Percentiles rank a stretch among this genome's conserved stretches.
These are phyloP conservation scores for Ophonus ardosiacus DNA, from an alignment of 2,888 invertebrate species.

Conservation along the genomic window DNA sequence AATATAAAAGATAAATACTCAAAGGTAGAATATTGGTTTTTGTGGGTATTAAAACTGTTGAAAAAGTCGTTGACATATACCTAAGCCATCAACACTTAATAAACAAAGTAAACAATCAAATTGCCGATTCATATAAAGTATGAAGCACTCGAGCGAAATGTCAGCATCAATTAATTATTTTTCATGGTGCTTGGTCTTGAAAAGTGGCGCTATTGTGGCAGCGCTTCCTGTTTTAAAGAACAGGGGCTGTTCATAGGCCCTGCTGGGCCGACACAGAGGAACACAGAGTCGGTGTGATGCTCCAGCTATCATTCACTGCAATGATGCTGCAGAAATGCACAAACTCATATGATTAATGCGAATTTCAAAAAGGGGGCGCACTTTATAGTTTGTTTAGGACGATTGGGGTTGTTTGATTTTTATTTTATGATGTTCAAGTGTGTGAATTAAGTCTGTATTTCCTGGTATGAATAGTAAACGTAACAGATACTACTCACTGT, in stretches of 20 bases:
- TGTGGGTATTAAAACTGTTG: neutral
- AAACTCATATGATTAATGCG: slow-evolving; percentile 49
- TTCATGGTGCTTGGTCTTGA: slow-evolving; percentile 75
- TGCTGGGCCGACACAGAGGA: neutral
- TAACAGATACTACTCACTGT: neutral
- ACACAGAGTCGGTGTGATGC: neutral
- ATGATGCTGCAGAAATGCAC: slow-evolving; percentile 18
- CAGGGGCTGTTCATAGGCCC: neutral
- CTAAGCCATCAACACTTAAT: neutral
- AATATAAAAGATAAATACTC: too few relatives aligned
- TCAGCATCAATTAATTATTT: slow-evolving; percentile 74
- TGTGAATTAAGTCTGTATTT: neutral
- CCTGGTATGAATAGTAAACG: too few relatives aligned
- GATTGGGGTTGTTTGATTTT: slow-evolving; percentile 27
- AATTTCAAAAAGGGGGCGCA: slow-evolving; percentile 8
- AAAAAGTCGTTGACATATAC: neutral
- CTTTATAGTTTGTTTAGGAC: slow-evolving; percentile 37
- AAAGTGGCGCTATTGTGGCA: slow-evolving; percentile 66
- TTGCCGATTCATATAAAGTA: slow-evolving; percentile 20
- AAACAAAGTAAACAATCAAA: slow-evolving; percentile 20
- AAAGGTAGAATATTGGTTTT: too few relatives aligned
- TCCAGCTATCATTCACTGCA: slow-evolving; percentile 20
- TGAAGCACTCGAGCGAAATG: slow-evolving; percentile 28
- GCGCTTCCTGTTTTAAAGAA: slow-evolving; percentile 54
- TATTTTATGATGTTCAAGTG: slow-evolving; percentile 1